Evolutionary conservation across 2,888 invertebrate genomes (phyloP), one percentile per base, ranked within the genome.

Genomic region (Furcula furcula): DNA sequence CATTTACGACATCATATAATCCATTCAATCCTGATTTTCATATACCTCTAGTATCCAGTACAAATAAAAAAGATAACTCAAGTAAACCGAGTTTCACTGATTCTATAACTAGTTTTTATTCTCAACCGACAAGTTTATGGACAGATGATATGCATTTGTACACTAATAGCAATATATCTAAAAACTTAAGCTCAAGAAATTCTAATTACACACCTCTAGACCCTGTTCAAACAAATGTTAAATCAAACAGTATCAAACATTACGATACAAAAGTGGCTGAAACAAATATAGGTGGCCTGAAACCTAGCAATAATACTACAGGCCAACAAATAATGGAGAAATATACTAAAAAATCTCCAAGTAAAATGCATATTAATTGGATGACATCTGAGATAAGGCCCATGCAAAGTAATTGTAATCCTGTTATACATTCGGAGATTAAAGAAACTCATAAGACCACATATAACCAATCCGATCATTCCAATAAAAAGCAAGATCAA

Each of bases 281-380:
- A 41, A 42, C 60, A 0, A 49, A 40, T 31, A 33, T 63, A 11
- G 71, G 73, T 35, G 65, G 53, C 35, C 59, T 49, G 28, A 87
- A 88, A 60, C 30, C 73, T 3, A 43, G 65, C 6, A 69, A 69
- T 52, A 60, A 64, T 34, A 50, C 49, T 6, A 61, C 62, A 14
- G 58, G 64, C 18, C 76, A 75, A 35, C 71, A 77, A 40, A 50
- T 70, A 32, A 45, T 73, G 20, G 87, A 87, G 37, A 87, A 87
- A 44, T 86, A 74, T 53, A 77, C 80, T 0, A 88, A 88, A 47
- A 88, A 87, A 43, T 83, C 83, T 4, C 83, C 85, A 1, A 83
- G 55, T 36, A 88, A 88, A 73, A 86, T 78, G 79, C 88, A 87
- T 41, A 88, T 88, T 18, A 88, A 88, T 53, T 88, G 88, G 88